Evolutionary conservation across 2,888 invertebrate genomes (phyloP).

Genomic region (Cheiracanthium punctorium): DNA sequence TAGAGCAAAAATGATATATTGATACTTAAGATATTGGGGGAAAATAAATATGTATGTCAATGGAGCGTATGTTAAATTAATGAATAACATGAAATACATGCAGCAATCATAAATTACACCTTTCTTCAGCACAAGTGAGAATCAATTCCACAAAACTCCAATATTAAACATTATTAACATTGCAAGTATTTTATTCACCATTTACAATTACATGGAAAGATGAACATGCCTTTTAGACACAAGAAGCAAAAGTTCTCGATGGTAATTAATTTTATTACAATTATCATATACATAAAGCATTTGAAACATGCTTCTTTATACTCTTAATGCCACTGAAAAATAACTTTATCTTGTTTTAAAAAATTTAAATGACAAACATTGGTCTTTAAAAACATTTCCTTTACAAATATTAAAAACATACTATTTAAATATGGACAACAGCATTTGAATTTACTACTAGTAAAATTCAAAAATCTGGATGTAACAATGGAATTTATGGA

Average conservation of each 20-base stretch:
- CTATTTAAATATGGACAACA: background rate
- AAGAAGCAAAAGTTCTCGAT: background rate
- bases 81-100: background rate
- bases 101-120: background rate
- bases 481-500: background rate
- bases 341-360: background rate
- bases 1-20: background rate
- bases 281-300: slow-evolving; percentile 6
- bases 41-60: no score
- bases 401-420: slow-evolving; percentile 11
- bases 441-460: background rate
- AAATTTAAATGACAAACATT: slow-evolving; percentile 2
- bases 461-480: background rate
- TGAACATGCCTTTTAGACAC: no score
- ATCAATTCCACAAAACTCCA: no score
- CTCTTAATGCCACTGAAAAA: background rate
- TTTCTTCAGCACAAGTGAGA: background rate
- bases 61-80: no score
- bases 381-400: slow-evolving; percentile 17
- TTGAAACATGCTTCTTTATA: background rate
- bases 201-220: background rate
- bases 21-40: no score
- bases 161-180: no score
- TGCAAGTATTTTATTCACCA: background rate
- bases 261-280: no score